phyloP scores from a whole-genome alignment of 2,888 invertebrate genomes.

The Loripinus fragilis region DNA sequence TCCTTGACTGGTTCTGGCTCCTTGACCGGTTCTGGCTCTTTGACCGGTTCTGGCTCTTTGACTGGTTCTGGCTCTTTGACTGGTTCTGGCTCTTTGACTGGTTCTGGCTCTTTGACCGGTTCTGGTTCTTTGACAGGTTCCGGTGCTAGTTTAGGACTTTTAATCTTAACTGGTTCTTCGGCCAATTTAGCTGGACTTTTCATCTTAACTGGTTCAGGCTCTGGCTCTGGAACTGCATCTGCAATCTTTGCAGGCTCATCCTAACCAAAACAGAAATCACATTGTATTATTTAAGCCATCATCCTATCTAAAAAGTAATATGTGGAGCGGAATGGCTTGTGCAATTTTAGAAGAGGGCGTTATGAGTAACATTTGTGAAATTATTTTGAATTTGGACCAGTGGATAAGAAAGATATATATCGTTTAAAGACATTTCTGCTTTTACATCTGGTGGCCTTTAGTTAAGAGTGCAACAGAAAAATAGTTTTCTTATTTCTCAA shows the following conservation, averaged over 20 bases:
- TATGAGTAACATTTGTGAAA: no score
- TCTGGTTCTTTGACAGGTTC: slow-evolving; percentile 26
- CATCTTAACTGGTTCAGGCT: slow-evolving; percentile 23
- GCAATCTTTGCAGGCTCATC: slow-evolving; percentile 30
- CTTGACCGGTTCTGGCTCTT: slow-evolving; percentile 18
- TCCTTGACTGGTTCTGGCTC: slow-evolving; percentile 24
- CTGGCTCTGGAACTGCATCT: slow-evolving; percentile 47
- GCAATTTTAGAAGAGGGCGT: no score
- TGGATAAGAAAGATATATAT: no score
- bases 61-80: neutral
- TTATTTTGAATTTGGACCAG: no score
- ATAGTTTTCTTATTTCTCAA: no score
- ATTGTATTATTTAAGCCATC: no score
- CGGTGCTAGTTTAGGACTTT: slow-evolving; percentile 16
- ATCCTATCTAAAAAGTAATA: no score
- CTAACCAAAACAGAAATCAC: neutral
- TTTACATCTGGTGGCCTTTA: no score
- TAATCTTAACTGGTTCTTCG: slow-evolving; percentile 21
- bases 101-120: slow-evolving; percentile 1
- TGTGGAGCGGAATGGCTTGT: no score
- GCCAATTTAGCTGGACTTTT: neutral
- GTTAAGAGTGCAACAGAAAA: no score
- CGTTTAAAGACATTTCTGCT: no score
- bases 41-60: slow-evolving; percentile 27
- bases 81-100: neutral